Evolutionary conservation across 2,888 invertebrate species (phyloP).

Genomic region (Protodeltote pygarga): DNA sequence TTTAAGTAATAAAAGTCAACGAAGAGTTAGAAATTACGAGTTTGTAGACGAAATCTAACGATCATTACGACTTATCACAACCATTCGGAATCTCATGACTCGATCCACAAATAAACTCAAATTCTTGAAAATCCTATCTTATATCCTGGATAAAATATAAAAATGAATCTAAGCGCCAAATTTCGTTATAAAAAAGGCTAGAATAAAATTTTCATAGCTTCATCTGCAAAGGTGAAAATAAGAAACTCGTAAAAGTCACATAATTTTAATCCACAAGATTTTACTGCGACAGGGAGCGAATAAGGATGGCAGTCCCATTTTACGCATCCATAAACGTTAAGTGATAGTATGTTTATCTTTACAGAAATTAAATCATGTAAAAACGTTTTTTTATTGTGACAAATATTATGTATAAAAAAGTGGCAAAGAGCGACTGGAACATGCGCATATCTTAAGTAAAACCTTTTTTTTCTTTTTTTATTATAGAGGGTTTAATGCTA

Average conservation of each 20-base stretch:
- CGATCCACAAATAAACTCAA: background rate
- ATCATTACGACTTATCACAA: no score
- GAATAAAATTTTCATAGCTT: slow-evolving; percentile 37
- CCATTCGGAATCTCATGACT: no score
- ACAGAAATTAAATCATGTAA: slow-evolving; percentile 26
- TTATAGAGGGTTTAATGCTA: no score
- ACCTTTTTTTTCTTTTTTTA: no score
- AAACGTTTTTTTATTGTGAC: background rate
- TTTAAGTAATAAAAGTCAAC: background rate
- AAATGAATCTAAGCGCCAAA: slow-evolving; percentile 1
- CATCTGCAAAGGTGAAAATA: slow-evolving; percentile 30
- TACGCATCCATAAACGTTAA: slow-evolving; percentile 46
- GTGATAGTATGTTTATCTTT: slow-evolving; percentile 36
- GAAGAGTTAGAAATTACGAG: no score
- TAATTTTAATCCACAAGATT: slow-evolving; percentile 54
- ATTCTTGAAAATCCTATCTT: background rate
- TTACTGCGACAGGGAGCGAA: slow-evolving; percentile 48
- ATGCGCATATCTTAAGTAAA: no score
- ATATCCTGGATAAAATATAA: background rate
- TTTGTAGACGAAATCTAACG: no score
- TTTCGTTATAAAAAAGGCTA: slow-evolving; percentile 7
- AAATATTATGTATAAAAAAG: background rate
- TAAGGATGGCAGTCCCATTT: slow-evolving; percentile 41
- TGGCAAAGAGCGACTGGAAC: no score
- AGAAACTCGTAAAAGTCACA: slow-evolving; percentile 51